These are phyloP conservation scores for Lymantria dispar DNA, from an alignment of 2,888 invertebrate genomes.

Conservation along the genomic window DNA sequence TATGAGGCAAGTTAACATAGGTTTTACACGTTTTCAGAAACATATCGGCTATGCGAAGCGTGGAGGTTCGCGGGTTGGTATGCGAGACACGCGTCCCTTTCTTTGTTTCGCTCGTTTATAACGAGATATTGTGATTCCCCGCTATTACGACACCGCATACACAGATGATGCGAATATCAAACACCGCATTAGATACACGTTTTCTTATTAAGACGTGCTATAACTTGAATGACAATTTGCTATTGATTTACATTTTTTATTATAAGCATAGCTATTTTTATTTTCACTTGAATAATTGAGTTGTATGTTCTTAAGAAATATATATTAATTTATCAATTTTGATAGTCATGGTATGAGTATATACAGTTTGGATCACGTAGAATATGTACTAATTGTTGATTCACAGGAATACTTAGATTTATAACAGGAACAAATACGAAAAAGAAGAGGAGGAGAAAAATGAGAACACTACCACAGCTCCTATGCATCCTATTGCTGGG, in stretches of 20 bases:
- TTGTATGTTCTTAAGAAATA: too few species aligned
- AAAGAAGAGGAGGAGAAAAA: too few species aligned
- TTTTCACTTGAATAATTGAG: slow-evolving; percentile 16
- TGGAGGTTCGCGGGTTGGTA: slow-evolving; percentile 31
- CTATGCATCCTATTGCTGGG: too few species aligned
- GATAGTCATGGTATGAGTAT: slow-evolving; percentile 21
- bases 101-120: slow-evolving; percentile 77
- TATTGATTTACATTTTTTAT: slow-evolving; percentile 41
- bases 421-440: too few species aligned
- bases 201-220: slow-evolving; percentile 74
- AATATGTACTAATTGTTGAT: background rate
- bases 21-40: slow-evolving; percentile 40
- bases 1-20: slow-evolving; percentile 36
- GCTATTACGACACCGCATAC: slow-evolving; percentile 74
- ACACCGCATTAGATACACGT: slow-evolving; percentile 75
- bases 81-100: slow-evolving; percentile 69
- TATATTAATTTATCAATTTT: background rate
- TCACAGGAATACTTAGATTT: too few species aligned
- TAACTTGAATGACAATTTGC: slow-evolving; percentile 65
- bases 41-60: slow-evolving; percentile 8
- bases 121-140: slow-evolving; percentile 79
- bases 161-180: slow-evolving; percentile 76
- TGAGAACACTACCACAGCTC: too few species aligned
- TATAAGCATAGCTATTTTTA: slow-evolving; percentile 30
- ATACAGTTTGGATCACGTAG: slow-evolving; percentile 16